Evolutionary conservation across 2,888 invertebrate species (phyloP).

Genomic region (Poecilus cupreus): DNA sequence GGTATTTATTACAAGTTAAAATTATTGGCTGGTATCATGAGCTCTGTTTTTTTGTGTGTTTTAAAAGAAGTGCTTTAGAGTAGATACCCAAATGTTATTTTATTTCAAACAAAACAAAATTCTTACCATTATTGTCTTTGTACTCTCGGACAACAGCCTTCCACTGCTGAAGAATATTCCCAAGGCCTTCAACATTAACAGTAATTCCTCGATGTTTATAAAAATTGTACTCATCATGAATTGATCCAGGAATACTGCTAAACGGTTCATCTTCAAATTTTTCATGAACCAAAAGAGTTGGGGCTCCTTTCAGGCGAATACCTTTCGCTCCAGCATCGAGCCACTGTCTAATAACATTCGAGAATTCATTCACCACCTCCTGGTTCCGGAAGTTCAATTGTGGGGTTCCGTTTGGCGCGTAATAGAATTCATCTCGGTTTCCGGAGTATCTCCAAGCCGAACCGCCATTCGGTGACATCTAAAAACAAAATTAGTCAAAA

Average conservation of each 20-base stretch:
- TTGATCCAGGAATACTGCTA: constrained; percentile 67
- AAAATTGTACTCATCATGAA: constrained; percentile 78
- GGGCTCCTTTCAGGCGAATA: constrained; percentile 83
- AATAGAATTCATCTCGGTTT: constrained; percentile 81
- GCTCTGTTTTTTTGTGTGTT: too few species aligned
- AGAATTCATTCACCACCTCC: constrained; percentile 79
- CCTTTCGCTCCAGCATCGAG: constrained; percentile 87
- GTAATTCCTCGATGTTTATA: constrained; percentile 79
- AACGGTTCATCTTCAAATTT: constrained; percentile 74
- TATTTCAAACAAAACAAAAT: neutral
- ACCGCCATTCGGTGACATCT: constrained; percentile 73
- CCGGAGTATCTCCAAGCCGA: constrained; percentile 84
- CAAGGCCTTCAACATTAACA: constrained; percentile 78
- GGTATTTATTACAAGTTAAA: too few species aligned
- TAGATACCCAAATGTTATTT: too few species aligned
- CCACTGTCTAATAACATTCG: constrained; percentile 82
- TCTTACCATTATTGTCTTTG: constrained; percentile 72
- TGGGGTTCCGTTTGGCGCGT: constrained; percentile 86
- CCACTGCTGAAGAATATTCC: constrained; percentile 79
- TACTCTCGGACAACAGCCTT: constrained; percentile 77
- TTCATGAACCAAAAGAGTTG: constrained; percentile 79
- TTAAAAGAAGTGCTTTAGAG: too few species aligned
- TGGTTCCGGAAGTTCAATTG: constrained; percentile 88
- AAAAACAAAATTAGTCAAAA: constrained; percentile 44
- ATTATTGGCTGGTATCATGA: too few species aligned